These are phyloP conservation scores for Murina feae DNA, from an alignment of 2,113 vertebrate genomes.

Conservation along the genomic window DNA sequence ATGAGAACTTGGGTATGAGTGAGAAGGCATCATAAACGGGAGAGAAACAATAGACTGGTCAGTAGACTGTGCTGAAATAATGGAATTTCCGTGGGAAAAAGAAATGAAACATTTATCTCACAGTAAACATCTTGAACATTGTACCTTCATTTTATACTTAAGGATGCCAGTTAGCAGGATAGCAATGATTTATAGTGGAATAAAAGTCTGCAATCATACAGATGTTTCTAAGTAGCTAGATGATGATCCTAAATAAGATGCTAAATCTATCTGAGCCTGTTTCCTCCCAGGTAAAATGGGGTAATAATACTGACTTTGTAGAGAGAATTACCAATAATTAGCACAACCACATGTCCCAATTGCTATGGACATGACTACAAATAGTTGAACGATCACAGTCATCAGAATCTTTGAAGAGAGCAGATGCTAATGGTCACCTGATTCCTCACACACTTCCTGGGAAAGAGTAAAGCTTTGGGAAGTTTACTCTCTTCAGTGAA, in stretches of 20 bases:
- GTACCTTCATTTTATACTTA: neutral
- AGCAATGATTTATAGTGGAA: neutral
- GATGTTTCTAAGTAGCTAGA: neutral
- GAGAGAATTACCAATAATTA: neutral
- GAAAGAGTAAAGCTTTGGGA: neutral
- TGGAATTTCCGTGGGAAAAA: neutral
- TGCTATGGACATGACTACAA: neutral
- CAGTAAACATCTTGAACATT: neutral
- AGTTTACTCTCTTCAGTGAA: neutral
- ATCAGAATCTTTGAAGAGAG: neutral
- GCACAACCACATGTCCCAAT: neutral
- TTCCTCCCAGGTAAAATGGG: neutral
- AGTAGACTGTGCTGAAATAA: neutral
- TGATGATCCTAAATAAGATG: neutral
- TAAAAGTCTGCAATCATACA: neutral
- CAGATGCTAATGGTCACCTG: neutral
- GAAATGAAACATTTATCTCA: neutral
- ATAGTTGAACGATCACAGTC: neutral
- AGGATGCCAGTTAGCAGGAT: neutral
- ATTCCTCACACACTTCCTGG: neutral
- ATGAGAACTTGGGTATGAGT: neutral
- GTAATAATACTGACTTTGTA: neutral
- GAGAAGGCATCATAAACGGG: neutral
- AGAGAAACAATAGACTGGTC: neutral
- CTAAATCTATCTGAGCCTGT: neutral